phyloP scores from a whole-genome alignment of 2,113 vertebrate species.

The Sylvia atricapilla region DNA sequence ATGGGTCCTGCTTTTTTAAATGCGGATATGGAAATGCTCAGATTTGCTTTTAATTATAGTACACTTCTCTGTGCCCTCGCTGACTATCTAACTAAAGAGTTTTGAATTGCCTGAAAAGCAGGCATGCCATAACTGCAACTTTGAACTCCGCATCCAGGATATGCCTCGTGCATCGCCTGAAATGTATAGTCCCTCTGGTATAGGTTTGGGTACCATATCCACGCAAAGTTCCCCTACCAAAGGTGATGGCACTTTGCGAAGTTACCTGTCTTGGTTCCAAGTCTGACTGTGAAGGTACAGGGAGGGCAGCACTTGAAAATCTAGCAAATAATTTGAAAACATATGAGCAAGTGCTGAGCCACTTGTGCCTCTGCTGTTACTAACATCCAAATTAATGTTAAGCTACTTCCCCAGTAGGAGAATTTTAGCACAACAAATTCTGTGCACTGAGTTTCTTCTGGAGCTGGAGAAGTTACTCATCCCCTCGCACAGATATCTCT shows the following conservation, averaged over 20 bases:
- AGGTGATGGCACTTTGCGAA: neutral
- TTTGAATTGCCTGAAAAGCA: neutral
- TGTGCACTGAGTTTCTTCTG: neutral
- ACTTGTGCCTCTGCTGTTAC: neutral
- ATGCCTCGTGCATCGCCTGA: neutral
- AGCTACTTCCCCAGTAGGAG: neutral
- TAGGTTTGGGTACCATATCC: neutral
- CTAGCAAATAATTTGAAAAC: neutral
- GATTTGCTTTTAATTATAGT: neutral
- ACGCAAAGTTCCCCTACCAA: neutral
- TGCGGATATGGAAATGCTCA: neutral
- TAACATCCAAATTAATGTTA: neutral
- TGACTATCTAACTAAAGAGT: neutral
- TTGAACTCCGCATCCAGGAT: neutral
- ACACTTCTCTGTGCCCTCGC: neutral
- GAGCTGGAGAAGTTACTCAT: neutral
- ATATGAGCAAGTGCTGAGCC: neutral
- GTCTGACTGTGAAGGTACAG: neutral
- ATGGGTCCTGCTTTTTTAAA: neutral
- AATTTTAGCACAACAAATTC: neutral
- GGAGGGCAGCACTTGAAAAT: neutral
- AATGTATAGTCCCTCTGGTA: neutral
- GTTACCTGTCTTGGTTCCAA: neutral
- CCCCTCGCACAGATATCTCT: accelerated
- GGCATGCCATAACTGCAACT: neutral